phyloP scores from a whole-genome alignment of 2,113 vertebrate species.

The Laticauda colubrina region DNA sequence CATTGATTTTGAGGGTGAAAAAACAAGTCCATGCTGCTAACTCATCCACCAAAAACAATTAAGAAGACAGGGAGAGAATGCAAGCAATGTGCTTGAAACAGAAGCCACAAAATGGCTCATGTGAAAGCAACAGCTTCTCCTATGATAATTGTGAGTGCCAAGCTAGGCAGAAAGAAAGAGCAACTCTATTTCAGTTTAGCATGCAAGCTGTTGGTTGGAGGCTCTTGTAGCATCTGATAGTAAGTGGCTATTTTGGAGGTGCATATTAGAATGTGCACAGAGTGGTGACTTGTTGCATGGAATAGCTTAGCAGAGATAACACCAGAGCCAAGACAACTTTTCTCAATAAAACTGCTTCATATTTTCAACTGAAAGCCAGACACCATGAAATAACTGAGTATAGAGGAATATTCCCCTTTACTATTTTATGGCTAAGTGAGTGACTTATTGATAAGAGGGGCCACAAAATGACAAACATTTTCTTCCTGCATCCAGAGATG shows the following conservation, averaged over 20 bases:
- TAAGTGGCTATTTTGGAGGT: background rate
- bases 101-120: background rate
- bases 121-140: background rate
- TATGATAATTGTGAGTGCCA: background rate
- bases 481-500: background rate
- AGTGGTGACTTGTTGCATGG: background rate
- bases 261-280: background rate
- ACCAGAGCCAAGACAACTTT: background rate
- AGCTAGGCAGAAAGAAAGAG: background rate
- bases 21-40: background rate
- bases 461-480: background rate
- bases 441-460: background rate
- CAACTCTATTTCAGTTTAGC: background rate
- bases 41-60: background rate
- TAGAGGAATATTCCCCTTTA: background rate
- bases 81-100: background rate
- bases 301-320: background rate
- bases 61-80: background rate
- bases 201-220: background rate
- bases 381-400: background rate
- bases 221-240: background rate
- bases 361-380: background rate
- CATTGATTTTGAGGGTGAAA: background rate
- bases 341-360: background rate
- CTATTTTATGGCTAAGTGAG: background rate